phyloP scores from a whole-genome alignment of 2,888 invertebrate species.

The Zonitis immaculata region DNA sequence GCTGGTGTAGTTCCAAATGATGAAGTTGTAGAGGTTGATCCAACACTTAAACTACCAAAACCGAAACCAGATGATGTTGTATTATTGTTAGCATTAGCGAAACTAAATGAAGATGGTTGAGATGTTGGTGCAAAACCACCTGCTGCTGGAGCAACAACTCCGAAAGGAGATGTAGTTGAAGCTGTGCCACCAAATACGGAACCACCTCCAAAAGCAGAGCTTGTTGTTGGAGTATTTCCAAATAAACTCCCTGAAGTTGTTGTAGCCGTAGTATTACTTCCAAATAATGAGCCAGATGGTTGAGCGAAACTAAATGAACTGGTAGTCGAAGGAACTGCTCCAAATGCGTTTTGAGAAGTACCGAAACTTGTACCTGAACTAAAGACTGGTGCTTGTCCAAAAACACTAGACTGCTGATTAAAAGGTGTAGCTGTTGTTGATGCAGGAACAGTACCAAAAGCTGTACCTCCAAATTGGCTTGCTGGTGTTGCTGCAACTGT shows the following conservation, averaged over 20 bases:
- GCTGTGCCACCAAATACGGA: slow-evolving; percentile 9
- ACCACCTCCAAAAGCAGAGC: slow-evolving; percentile 1
- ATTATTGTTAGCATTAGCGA: slow-evolving; percentile 15
- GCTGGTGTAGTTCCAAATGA: slow-evolving; percentile 19
- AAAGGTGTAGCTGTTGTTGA: not conserved
- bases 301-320: slow-evolving; percentile 4
- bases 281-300: slow-evolving; percentile 14
- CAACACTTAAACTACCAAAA: slow-evolving; percentile 33
- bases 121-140: slow-evolving; percentile 27
- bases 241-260: slow-evolving; percentile 26
- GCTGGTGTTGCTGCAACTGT: slow-evolving; percentile 18
- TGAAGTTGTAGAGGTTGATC: slow-evolving; percentile 23
- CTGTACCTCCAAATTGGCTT: not conserved
- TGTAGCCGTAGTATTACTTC: slow-evolving; percentile 11
- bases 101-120: slow-evolving; percentile 24
- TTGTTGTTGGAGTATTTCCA: slow-evolving; percentile 21
- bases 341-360: slow-evolving; percentile 5
- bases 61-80: slow-evolving; percentile 28
- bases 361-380: slow-evolving; percentile 1
- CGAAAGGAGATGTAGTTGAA: slow-evolving; percentile 9
- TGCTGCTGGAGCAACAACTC: slow-evolving; percentile 8
- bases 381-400: not conserved
- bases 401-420: not conserved
- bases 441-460: slow-evolving; percentile 1
- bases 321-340: not conserved